Conservation (phyloP, 2,888 invertebrate genomes). For the Acleris sparsana region DNA sequence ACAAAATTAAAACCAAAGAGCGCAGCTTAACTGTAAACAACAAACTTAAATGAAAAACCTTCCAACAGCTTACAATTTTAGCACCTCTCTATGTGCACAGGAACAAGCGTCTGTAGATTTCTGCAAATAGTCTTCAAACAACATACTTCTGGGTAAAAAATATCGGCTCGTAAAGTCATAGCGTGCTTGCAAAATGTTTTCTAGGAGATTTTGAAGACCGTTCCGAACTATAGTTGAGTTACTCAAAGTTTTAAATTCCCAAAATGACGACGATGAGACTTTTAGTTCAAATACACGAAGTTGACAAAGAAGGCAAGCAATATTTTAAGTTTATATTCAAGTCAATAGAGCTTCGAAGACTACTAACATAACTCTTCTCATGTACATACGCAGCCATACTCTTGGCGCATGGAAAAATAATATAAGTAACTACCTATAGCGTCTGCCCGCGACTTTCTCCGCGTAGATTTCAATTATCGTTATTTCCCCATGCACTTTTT, state of each 20-base stretch:
- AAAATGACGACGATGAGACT: neutral
- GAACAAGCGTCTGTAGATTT: conserved; percentile 16
- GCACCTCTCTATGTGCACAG: conserved; percentile 20
- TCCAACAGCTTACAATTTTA: conserved; percentile 30
- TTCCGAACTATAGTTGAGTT: conserved; percentile 12
- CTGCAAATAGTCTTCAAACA: conserved; percentile 1
- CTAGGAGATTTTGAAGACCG: neutral
- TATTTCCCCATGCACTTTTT: too few species aligned
- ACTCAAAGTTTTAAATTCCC: conserved; percentile 16
- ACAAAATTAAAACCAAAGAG: conserved; percentile 20
- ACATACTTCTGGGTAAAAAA: neutral
- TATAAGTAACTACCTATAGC: too few species aligned
- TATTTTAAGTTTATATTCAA: neutral
- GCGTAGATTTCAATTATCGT: too few species aligned
- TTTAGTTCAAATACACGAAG: conserved; percentile 15
- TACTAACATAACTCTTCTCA: too few species aligned
- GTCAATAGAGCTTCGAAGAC: too few species aligned
- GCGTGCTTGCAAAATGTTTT: conserved; percentile 15
- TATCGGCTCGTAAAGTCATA: neutral
- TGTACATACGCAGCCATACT: too few species aligned
- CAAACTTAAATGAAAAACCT: conserved; percentile 33
- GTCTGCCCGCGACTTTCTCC: too few species aligned
- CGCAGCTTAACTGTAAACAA: conserved; percentile 29
- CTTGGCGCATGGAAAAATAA: too few species aligned
- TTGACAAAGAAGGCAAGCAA: conserved; percentile 14